Percentiles rank a stretch among this genome's conserved stretches.
These are phyloP conservation scores for Ramphastos sulfuratus DNA, from an alignment of 2,113 vertebrate genomes.

Conservation along the genomic window DNA sequence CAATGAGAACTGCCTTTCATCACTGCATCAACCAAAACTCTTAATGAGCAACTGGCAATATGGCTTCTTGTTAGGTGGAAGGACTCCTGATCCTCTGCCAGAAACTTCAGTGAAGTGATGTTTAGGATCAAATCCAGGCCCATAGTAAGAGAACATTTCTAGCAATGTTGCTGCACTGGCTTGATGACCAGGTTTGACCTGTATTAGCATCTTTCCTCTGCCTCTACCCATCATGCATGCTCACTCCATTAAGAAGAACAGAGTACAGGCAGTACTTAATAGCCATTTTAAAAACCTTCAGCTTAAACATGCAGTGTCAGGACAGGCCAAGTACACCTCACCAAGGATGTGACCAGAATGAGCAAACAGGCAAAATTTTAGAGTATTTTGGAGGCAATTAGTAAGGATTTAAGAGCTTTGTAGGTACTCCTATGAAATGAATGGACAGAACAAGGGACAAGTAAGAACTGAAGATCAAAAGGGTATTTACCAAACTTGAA, in stretches of 20 bases:
- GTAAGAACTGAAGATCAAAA: background rate
- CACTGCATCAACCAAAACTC: background rate
- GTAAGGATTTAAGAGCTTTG: background rate
- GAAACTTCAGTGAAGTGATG: background rate
- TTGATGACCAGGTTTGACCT: background rate
- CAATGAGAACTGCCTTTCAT: background rate
- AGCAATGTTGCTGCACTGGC: background rate
- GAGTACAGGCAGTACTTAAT: background rate
- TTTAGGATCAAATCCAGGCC: background rate
- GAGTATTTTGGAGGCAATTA: background rate
- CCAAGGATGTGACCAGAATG: background rate
- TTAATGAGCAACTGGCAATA: background rate
- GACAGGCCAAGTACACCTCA: background rate
- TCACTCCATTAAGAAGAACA: background rate
- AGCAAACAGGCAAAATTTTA: background rate
- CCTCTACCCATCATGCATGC: background rate
- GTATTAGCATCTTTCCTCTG: background rate
- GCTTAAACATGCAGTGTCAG: background rate
- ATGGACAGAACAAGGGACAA: background rate
- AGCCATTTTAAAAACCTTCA: background rate
- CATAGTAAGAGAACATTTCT: background rate
- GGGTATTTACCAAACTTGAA: background rate
- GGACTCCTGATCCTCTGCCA: background rate
- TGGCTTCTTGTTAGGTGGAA: background rate
- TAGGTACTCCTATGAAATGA: background rate